A percentile compares a stretch with the other conserved stretches of the same genome.
Evolutionary conservation across 2,797 vertebrate genomes (phyloP).

Genomic region (Pipistrellus nathusii): DNA sequence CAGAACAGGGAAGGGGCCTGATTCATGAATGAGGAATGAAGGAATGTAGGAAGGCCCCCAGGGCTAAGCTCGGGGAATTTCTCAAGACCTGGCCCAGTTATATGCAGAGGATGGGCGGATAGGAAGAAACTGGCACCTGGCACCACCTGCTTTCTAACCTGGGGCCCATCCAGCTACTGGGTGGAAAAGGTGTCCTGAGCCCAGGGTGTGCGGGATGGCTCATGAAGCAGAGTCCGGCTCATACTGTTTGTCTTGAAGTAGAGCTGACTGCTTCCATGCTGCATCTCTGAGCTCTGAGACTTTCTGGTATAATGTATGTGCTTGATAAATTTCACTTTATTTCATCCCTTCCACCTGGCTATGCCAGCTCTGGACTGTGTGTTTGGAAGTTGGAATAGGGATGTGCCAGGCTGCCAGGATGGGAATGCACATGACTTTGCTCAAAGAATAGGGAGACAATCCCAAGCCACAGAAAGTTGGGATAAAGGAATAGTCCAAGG

Average conservation of each 20-base stretch:
- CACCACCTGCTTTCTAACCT: slow-evolving; percentile 46
- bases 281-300: not conserved
- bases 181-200: not conserved
- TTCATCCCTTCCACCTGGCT: not conserved
- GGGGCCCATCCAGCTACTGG: slow-evolving; percentile 3
- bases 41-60: slow-evolving; percentile 74
- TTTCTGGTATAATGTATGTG: not conserved
- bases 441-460: not conserved
- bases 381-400: not conserved
- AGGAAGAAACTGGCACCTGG: slow-evolving; percentile 63
- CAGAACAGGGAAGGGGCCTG: slow-evolving; percentile 48
- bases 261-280: not conserved
- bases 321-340: not conserved
- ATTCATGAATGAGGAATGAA: slow-evolving; percentile 74
- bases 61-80: slow-evolving; percentile 68
- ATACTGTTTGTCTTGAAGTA: not conserved
- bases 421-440: not conserved
- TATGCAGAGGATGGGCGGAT: slow-evolving; percentile 9
- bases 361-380: not conserved
- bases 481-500: not conserved
- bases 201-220: not conserved
- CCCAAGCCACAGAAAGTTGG: slow-evolving; percentile 8
- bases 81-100: slow-evolving; percentile 65
- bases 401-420: not conserved
- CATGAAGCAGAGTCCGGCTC: not conserved